phyloP scores from a whole-genome alignment of 2,113 vertebrate species.

The Willisornis vidua region DNA sequence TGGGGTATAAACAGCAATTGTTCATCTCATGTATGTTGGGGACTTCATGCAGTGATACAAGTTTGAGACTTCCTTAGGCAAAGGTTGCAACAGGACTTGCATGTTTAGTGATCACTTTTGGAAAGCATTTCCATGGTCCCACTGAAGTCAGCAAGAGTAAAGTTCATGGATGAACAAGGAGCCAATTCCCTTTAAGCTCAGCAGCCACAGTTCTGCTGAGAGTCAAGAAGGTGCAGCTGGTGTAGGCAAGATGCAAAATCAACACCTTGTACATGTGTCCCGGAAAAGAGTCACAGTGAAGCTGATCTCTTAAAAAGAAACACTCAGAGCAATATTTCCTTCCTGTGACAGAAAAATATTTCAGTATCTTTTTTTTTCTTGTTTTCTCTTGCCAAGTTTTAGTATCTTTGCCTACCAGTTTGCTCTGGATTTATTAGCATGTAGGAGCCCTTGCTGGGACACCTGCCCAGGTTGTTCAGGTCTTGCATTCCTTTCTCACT shows the following conservation, averaged over 20 bases:
- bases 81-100: not conserved
- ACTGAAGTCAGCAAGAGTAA: not conserved
- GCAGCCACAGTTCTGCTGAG: not conserved
- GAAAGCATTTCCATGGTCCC: not conserved
- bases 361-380: not conserved
- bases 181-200: not conserved
- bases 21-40: not conserved
- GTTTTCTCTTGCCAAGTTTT: not conserved
- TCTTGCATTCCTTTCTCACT: not conserved
- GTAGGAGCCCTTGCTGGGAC: not conserved
- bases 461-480: not conserved
- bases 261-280: not conserved
- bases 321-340: not conserved
- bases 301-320: not conserved
- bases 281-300: not conserved
- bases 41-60: not conserved
- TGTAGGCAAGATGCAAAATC: not conserved
- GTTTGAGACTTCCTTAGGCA: not conserved
- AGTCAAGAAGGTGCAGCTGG: not conserved
- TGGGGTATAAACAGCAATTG: not conserved
- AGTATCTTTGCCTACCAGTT: not conserved
- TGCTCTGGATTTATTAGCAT: not conserved
- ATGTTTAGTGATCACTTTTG: not conserved
- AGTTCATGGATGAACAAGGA: not conserved
- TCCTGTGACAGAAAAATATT: not conserved